These are phyloP conservation scores for Drosophila repletoides DNA, from an alignment of 1,140 invertebrate genomes.

Conservation along the genomic window DNA sequence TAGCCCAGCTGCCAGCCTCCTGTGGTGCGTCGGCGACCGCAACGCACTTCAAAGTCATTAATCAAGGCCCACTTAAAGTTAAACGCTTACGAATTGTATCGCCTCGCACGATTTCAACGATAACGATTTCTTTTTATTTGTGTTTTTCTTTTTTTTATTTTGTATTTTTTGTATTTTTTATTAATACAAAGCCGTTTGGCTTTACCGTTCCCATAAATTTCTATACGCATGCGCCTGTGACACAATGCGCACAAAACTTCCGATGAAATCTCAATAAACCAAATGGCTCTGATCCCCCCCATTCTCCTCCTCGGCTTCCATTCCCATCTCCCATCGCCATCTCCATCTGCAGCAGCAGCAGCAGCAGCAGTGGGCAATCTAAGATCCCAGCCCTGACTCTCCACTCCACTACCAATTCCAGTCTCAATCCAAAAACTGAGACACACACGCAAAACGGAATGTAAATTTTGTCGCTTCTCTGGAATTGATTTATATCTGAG, in stretches of 20 bases:
- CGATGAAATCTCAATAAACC: slow-evolving; percentile 76
- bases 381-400: too few relatives aligned
- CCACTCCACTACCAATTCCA: too few relatives aligned
- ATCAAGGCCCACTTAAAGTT: slow-evolving; percentile 76
- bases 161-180: slow-evolving; percentile 51
- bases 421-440: background rate
- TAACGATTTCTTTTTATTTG: slow-evolving; percentile 55
- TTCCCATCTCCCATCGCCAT: background rate
- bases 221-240: slow-evolving; percentile 61
- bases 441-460: slow-evolving; percentile 54
- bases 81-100: slow-evolving; percentile 77
- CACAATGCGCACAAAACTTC: slow-evolving; percentile 63
- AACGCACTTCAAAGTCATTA: slow-evolving; percentile 65
- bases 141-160: slow-evolving; percentile 25
- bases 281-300: slow-evolving; percentile 41
- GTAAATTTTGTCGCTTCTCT: slow-evolving; percentile 78
- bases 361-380: too few relatives aligned
- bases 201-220: slow-evolving; percentile 75
- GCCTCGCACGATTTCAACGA: slow-evolving; percentile 64
- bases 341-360: background rate
- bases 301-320: background rate
- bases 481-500: slow-evolving; percentile 77
- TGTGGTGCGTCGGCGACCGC: slow-evolving; percentile 56
- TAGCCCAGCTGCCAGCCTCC: slow-evolving; percentile 48
- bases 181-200: slow-evolving; percentile 72